Conservation (phyloP, 2,888 invertebrate species). For the Azorinus chamasolen region DNA sequence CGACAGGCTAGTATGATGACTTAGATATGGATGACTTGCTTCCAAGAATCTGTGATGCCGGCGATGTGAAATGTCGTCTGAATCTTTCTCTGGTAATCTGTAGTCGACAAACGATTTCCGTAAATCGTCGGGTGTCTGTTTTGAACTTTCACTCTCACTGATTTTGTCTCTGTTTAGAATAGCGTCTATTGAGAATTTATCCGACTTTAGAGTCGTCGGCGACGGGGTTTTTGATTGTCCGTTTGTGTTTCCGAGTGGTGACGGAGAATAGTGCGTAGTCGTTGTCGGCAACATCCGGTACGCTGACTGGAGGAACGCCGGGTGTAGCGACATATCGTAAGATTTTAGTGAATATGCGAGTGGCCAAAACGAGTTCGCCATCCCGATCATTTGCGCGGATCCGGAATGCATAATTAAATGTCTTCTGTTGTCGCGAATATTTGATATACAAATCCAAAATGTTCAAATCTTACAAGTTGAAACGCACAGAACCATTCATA, state of each 20-base stretch:
- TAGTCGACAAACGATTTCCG: conserved; percentile 38
- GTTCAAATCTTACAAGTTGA: no score
- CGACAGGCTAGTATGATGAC: conserved; percentile 28
- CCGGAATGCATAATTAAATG: conserved; percentile 32
- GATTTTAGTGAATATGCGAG: conserved; percentile 63
- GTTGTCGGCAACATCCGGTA: conserved; percentile 55
- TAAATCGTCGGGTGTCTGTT: conserved; percentile 19
- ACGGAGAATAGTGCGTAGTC: conserved; percentile 13
- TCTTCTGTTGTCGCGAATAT: no score
- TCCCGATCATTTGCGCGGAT: conserved; percentile 46
- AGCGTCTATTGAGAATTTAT: conserved; percentile 80
- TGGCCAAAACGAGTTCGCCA: conserved; percentile 58
- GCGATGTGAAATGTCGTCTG: conserved; percentile 47
- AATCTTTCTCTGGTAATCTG: conserved; percentile 52
- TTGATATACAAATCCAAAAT: no score
- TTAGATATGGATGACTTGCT: conserved; percentile 70
- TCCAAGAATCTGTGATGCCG: conserved; percentile 73
- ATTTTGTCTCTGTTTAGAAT: conserved; percentile 72
- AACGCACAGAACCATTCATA: no score
- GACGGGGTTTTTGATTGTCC: conserved; percentile 24
- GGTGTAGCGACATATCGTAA: conserved; percentile 74
- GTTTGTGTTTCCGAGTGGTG: conserved; percentile 8
- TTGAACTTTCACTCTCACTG: conserved; percentile 31
- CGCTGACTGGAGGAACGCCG: conserved; percentile 72
- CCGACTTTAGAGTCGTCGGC: conserved; percentile 51